Base-by-base conservation (phyloP, 2,888 invertebrate genomes). In the Stictocephala bisonia region DNA sequence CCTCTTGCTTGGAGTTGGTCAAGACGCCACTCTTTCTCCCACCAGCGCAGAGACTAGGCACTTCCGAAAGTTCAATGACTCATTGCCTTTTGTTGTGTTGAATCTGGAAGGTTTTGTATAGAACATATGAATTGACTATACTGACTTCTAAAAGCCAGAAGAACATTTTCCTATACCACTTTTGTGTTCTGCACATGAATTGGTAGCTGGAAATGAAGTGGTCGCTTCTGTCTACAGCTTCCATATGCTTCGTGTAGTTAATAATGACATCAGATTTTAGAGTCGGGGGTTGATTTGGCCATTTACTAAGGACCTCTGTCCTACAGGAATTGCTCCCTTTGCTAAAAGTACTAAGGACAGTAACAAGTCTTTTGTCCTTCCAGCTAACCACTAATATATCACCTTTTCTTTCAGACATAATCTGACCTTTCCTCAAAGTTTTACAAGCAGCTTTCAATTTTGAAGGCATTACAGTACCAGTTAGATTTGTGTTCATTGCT, bases 271-370 rank as follows among this genome's bases (percentile, higher is more conserved):
- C 35, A 6, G 60, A 31, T n/a, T 60, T 60, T 3, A 15, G 20
- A 9, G 22, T 18, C 15, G 56, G 60, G 18, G 60, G 60, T 22
- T 60, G n/a, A 31, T 60, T 60, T 3, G 31, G 29, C 60, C 29
- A 60, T 31, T 60, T 60, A n/a, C 22, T 60, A 11, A 22, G 29
- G 2, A 60, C 60, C 60, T 60, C 60, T 13, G 3, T 60, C 60
- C 27, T 60, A 31, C 15, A 22, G 3, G 29, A 18, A 18, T 60
- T 60, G n/a, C 29, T 56, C 1, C 60, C 35, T 24, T 60, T 60
- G 15, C 18, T 35, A 9, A 20, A 6, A 18, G 60, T 15, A 31
- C 35, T 60, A 18, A 60, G 29, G n/a, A 60, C 13, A 15, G 29
- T 29, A 3, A 60, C 60, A 9, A n/a, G n/a, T 31, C 60, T 60